Base-by-base conservation (phyloP, 2,888 invertebrate species). In the Phalera bucephala region DNA sequence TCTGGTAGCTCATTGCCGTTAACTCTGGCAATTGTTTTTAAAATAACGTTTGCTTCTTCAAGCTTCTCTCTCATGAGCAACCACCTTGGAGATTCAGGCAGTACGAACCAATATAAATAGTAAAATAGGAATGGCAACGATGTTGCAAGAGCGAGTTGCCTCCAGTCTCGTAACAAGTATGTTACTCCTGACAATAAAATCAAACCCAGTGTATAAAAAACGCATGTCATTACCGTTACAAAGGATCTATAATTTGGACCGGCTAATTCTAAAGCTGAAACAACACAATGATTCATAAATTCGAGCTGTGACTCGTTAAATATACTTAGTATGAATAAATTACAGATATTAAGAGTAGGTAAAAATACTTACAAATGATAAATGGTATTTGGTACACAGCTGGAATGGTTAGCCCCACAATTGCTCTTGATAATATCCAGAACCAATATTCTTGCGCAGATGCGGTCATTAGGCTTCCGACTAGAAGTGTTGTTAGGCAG, bases 371-470 rank as follows among this genome's bases (percentile, higher is more conserved):
- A 97, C 97, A 96, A 66, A 98, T 97, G 41, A 97, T 97, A 73
- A 97, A 97, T 0, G 98, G 97, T 78, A 97, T 97, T 85, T 97
- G 97, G 79, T 97, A 97, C 23, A 97, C 94, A 0, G 97, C 97
- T 2, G 97, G 97, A 63, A 97, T 95, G 0, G 97, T 96, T 3
- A 97, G 82, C 2, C 98, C 98, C n/a, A 97, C 97, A 30, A 96
- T 90, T 10, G 94, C 89, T 46, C 97, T 91, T 60, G 95, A 95
- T 1, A 92, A 84, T 1, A 95, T 93, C 96, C 97, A 97, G 48
- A 92, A 92, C 94, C 95, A 95, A 73, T 95, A 97, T 64, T 94
- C 91, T 27, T 92, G 91, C 15, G 97, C 94, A 33, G 94, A 91
- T 2, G 96, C 95, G 2, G 96, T 96, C 55, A 95, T 84, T 54